Base-by-base conservation (phyloP, 2,888 invertebrate genomes). In the Cosmopolites sordidus region DNA sequence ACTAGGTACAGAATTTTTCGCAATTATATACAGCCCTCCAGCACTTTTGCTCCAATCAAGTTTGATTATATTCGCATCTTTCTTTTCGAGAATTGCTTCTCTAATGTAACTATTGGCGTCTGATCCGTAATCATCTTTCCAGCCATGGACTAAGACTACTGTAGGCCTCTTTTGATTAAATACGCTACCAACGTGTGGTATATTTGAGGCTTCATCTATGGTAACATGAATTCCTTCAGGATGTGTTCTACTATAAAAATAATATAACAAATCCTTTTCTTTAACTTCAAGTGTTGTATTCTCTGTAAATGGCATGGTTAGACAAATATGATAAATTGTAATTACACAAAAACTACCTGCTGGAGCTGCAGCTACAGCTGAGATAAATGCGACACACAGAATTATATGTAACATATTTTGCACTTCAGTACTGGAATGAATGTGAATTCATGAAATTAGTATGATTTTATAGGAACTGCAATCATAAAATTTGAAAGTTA, bases 71-170 rank as follows among this genome's bases (percentile, higher is more conserved):
- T 58, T 58, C 9, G 48, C 55, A 41, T 58, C 41, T 11, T 9
- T 16, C 17, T 48, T 47, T 4, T 38, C 29, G 8, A 58, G 48
- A 48, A 58, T 30, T 16, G 58, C 45, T 8, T 51, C 17, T 46
- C 52, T 6, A n/a, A 58, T 29, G 30, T 29, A 52, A 41, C 49
- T 53, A 41, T 56, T 58, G 27, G 55, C 52, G 39, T 46, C 51
- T 2, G 58, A 48, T 41, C 39, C 46, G 43, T 39, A 55, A n/a
- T 43, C 33, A 30, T 58, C 58, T 37, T 48, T 22, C 58, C 58
- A 58, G 6, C 58, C 58, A 43, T 58, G 55, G 9, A 52, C 41
- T 14, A 58, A 33, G 9, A 58, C 41, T n/a, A 56, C 42, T 3
- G 55, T 58, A 3, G 55, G 46, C 9, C 30, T 18, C 3, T 12